A percentile compares a stretch with the other conserved stretches of the same genome.
Evolutionary conservation across 2,797 vertebrate genomes (phyloP).

Genomic region (Taenioides sp.): DNA sequence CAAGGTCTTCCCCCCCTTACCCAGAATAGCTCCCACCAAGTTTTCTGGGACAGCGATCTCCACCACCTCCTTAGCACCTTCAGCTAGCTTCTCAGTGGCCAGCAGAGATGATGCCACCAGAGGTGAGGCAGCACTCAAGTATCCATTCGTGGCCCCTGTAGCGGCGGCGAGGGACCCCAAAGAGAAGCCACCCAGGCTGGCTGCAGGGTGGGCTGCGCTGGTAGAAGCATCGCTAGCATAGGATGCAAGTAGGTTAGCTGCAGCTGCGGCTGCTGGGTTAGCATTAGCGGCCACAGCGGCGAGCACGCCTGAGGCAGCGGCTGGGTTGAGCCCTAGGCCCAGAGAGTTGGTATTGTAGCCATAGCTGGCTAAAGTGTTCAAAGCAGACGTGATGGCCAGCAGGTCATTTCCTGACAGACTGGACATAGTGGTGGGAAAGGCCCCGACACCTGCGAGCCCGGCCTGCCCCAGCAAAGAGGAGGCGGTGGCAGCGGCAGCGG

Average conservation of each 20-base stretch:
- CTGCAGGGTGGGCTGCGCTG: conserved; percentile 77
- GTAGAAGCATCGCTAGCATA: conserved; percentile 86
- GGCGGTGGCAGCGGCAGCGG: conserved; percentile 83
- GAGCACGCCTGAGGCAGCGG: conserved; percentile 86
- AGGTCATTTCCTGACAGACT: conserved; percentile 92
- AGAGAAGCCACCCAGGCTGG: conserved; percentile 83
- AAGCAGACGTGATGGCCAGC: conserved; percentile 90
- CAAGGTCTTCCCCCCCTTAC: conserved; percentile 93
- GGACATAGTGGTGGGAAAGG: conserved; percentile 86
- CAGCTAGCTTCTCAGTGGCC: conserved; percentile 87
- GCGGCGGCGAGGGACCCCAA: conserved; percentile 87
- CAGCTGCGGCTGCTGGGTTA: conserved; percentile 88
- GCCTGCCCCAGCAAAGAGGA: conserved; percentile 89
- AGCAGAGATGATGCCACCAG: conserved; percentile 86
- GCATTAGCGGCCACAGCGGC: conserved; percentile 89
- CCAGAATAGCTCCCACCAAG: conserved; percentile 93
- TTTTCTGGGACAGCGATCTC: conserved; percentile 95
- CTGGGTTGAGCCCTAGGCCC: conserved; percentile 89
- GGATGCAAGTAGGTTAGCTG: conserved; percentile 89
- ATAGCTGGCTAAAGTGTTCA: conserved; percentile 94
- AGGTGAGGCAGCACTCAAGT: conserved; percentile 86
- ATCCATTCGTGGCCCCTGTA: conserved; percentile 86
- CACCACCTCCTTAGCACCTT: conserved; percentile 92
- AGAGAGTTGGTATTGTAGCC: conserved; percentile 95
- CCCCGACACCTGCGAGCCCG: conserved; percentile 83